Conservation (phyloP, 2,888 invertebrate genomes). For the Sinelater perroti region DNA sequence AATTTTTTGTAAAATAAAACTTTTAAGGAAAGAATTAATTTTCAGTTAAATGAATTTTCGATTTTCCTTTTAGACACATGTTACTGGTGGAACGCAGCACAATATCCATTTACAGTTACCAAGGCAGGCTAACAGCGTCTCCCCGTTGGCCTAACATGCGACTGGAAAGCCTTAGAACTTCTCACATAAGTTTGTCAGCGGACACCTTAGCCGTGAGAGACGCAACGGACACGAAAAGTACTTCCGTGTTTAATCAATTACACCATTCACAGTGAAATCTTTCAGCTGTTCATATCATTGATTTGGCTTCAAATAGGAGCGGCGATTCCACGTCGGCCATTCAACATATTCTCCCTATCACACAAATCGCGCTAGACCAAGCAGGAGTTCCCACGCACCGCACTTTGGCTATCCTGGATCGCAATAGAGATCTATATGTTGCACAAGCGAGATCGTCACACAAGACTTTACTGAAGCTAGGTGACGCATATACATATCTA, state of each 20-base stretch:
- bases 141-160: constrained; percentile 88
- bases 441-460: constrained; percentile 74
- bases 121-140: constrained; percentile 85
- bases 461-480: constrained; percentile 76
- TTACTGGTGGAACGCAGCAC: constrained; percentile 86
- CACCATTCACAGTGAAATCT: background rate
- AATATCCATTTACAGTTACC: constrained; percentile 90
- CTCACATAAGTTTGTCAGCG: constrained; percentile 82
- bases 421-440: constrained; percentile 87
- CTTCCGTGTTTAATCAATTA: constrained; percentile 3
- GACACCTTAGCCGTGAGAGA: constrained; percentile 90
- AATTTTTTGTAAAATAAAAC: too few relatives aligned
- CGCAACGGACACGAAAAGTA: constrained; percentile 83
- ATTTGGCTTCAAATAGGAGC: constrained; percentile 79
- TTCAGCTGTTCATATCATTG: constrained; percentile 83
- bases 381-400: constrained; percentile 82
- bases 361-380: constrained; percentile 84
- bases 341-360: constrained; percentile 79
- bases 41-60: too few relatives aligned
- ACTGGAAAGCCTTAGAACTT: constrained; percentile 79
- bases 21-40: too few relatives aligned
- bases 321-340: constrained; percentile 79
- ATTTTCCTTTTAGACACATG: constrained; percentile 85
- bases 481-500: too few relatives aligned
- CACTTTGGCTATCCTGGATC: constrained; percentile 87